Evolutionary conservation across 2,797 vertebrate species (phyloP).

Genomic region (Sardinella longiceps): DNA sequence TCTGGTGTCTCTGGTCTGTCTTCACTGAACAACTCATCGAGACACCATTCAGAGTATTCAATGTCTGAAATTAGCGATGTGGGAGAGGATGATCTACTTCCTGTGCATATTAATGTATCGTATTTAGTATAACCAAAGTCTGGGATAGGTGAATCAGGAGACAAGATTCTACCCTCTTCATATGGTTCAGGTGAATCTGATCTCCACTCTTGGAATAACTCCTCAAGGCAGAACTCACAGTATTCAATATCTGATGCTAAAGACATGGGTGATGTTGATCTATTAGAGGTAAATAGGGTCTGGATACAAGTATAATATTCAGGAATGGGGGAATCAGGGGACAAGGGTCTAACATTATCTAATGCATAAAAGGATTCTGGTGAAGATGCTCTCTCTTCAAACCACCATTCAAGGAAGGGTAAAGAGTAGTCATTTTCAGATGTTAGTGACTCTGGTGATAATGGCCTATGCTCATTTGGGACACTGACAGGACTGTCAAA

Average conservation of each 20-base stretch:
- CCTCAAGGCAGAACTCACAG: background rate
- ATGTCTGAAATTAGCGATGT: background rate
- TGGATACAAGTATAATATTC: background rate
- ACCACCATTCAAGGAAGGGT: background rate
- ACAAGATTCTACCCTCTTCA: background rate
- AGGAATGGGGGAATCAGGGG: background rate
- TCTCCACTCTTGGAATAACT: background rate
- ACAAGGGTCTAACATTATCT: background rate
- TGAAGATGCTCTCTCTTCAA: background rate
- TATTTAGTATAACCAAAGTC: conserved; percentile 13
- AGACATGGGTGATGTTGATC: background rate
- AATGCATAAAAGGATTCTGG: conserved; percentile 20
- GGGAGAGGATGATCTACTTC: conserved; percentile 4
- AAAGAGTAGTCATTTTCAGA: conserved; percentile 11
- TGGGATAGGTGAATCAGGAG: conserved; percentile 25
- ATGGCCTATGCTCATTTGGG: background rate
- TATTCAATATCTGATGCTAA: background rate
- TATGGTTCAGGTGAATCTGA: background rate
- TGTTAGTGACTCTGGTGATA: background rate
- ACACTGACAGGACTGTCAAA: background rate
- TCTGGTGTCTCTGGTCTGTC: conserved; percentile 1
- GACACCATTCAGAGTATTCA: conserved; percentile 6
- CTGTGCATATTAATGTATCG: background rate
- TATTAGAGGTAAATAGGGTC: background rate
- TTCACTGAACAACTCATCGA: background rate